Conservation (phyloP, 2,797 vertebrate genomes). For the Atherinosoma microstoma region DNA sequence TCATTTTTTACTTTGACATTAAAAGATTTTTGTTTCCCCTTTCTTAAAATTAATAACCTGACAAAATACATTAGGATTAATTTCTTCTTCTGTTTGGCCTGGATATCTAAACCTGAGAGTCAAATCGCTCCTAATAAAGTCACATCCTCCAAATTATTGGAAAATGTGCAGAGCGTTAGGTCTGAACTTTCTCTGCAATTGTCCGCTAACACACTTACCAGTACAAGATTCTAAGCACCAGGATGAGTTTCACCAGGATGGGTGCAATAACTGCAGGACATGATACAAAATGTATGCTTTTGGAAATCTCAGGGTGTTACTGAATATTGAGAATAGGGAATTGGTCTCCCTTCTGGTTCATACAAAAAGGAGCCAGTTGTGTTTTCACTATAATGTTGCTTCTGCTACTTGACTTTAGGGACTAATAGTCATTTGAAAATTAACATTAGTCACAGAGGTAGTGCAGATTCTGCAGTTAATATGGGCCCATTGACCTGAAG, state of each 20-base stretch:
- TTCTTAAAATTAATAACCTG: neutral
- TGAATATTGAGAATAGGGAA: neutral
- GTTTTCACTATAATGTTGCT: neutral
- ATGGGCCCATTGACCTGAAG: neutral
- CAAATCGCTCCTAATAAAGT: neutral
- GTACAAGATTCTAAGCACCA: neutral
- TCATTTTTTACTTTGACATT: slow-evolving; percentile 1
- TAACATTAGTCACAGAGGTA: neutral
- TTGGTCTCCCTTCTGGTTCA: too few species aligned
- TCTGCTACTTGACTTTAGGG: neutral
- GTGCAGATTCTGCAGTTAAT: neutral
- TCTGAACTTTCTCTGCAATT: neutral
- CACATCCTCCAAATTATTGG: neutral
- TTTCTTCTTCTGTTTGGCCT: neutral
- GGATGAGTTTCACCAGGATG: neutral
- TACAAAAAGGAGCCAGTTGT: neutral
- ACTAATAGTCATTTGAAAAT: neutral
- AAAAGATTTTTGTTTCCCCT: neutral
- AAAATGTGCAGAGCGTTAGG: neutral
- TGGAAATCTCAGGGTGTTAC: neutral
- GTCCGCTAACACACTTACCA: slow-evolving; percentile 2
- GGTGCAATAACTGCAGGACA: neutral
- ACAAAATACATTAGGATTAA: neutral
- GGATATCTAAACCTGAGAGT: neutral
- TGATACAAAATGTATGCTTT: neutral